Base-by-base conservation (phyloP, 1,140 invertebrate genomes). In the Atta cephalotes region DNA sequence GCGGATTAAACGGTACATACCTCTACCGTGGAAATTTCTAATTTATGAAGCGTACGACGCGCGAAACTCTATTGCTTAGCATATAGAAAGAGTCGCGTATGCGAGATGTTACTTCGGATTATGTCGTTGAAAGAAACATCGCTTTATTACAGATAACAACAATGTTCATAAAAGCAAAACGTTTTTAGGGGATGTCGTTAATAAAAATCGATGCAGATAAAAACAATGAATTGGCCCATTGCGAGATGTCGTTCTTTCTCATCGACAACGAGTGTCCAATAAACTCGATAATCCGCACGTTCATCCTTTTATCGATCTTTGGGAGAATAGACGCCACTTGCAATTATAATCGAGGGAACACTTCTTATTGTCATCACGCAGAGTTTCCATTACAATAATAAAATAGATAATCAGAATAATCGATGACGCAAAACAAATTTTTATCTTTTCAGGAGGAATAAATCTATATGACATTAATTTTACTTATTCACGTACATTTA, bases 301-400 rank as follows among this genome's bases (percentile, higher is more conserved):
- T 81, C 65, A 81, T n/a, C 65, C 31, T 71, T 35, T 49, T 74
- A 68, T 88, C 58, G 72, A 88, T 88, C 53, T 80, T 28, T 16
- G 76, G 14, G 65, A 62, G 79, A 74, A 89, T 62, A 86, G 49
- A 39, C 58, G 72, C 21, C 18, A 65, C 39, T 77, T 56, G 65
- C 66, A 62, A 78, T 62, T 86, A 88, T 79, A 88, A 88, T 80
- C 68, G 70, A 89, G 60, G 49, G 16, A 45, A 18, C 25, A 28
- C 35, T 70, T 71, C 39, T 76, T 79, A 79, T 80, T 88, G 72
- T 28, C 5, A 53, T 85, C 53, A 78, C 72, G 72, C 70, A 25
- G 25, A 68, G 45, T 76, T 77, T 56, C 58, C 49, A 14, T 7
- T 16, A 76, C 60, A 53, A 81, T 18, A 31, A 31, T 49, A 28